phyloP scores from a whole-genome alignment of 1,140 invertebrate genomes.

The Diachasmimorpha longicaudata region DNA sequence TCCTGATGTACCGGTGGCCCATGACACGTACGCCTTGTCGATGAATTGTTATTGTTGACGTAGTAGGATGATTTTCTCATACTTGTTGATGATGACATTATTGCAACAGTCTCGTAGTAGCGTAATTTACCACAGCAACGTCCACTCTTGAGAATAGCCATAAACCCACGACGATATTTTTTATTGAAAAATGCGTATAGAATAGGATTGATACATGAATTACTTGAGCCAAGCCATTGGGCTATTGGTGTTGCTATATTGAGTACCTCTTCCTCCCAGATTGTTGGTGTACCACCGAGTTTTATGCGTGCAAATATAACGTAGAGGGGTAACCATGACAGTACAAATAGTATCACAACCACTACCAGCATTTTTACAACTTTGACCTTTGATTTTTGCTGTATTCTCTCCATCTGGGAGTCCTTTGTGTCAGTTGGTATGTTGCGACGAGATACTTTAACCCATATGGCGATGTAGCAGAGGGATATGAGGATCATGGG shows the following conservation, averaged over 20 bases:
- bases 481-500: constrained; percentile 89
- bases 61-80: constrained; percentile 84
- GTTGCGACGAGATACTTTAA: constrained; percentile 85
- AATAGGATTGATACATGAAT: constrained; percentile 96
- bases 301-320: constrained; percentile 88
- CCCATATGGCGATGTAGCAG: constrained; percentile 93
- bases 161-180: constrained; percentile 92
- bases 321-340: constrained; percentile 95
- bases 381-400: constrained; percentile 91
- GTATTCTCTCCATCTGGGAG: constrained; percentile 88
- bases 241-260: constrained; percentile 87
- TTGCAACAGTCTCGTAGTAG: constrained; percentile 82
- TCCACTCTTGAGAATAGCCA: constrained; percentile 83
- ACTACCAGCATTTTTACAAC: constrained; percentile 97
- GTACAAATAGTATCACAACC: constrained; percentile 91
- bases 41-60: constrained; percentile 66
- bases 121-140: constrained; percentile 82
- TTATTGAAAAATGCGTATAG: constrained; percentile 98
- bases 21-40: constrained; percentile 63
- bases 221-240: constrained; percentile 95
- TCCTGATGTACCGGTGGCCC: constrained; percentile 70
- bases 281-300: constrained; percentile 72
- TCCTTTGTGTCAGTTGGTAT: constrained; percentile 92
- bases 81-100: constrained; percentile 82
- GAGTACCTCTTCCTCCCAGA: constrained; percentile 80